Percentiles rank a stretch among this genome's conserved stretches.
These are phyloP conservation scores for Siniperca knerii DNA, from an alignment of 2,113 vertebrate species.

Conservation along the genomic window DNA sequence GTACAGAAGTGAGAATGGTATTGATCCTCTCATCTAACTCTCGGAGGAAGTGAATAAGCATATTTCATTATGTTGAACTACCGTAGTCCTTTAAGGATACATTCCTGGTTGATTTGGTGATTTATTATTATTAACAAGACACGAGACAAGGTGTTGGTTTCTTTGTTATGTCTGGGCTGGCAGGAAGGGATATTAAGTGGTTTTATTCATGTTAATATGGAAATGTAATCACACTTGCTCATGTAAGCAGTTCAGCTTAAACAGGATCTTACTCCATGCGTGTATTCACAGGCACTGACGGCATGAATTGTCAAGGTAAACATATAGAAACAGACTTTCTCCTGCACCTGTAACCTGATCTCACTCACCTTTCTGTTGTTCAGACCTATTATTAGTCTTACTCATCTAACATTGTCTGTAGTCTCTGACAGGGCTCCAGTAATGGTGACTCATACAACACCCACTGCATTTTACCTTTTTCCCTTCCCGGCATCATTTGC, in stretches of 20 bases:
- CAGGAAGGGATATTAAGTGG: background rate
- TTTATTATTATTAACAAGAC: background rate
- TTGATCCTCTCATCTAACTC: conserved; percentile 22
- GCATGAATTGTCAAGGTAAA: conserved; percentile 15
- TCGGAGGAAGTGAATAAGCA: conserved; percentile 6
- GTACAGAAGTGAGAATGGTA: conserved; percentile 1
- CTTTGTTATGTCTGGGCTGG: conserved; percentile 2
- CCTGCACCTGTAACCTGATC: conserved; percentile 60
- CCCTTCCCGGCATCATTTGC: conserved; percentile 29
- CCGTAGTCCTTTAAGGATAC: background rate
- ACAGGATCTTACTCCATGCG: background rate
- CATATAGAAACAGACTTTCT: conserved; percentile 36
- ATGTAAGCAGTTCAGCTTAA: conserved; percentile 18
- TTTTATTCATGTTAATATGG: conserved; percentile 12
- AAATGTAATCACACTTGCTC: conserved; percentile 2
- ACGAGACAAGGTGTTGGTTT: background rate
- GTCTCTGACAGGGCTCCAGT: conserved; percentile 44
- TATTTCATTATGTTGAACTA: conserved; percentile 1
- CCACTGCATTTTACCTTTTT: conserved; percentile 26
- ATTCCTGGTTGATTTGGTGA: background rate
- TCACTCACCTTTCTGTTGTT: conserved; percentile 42
- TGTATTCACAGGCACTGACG: conserved; percentile 6
- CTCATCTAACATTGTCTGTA: conserved; percentile 43
- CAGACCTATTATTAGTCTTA: conserved; percentile 58
- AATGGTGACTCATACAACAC: conserved; percentile 66